Evolutionary conservation across 2,888 invertebrate species (phyloP).

Genomic region (Leuctra nigra): DNA sequence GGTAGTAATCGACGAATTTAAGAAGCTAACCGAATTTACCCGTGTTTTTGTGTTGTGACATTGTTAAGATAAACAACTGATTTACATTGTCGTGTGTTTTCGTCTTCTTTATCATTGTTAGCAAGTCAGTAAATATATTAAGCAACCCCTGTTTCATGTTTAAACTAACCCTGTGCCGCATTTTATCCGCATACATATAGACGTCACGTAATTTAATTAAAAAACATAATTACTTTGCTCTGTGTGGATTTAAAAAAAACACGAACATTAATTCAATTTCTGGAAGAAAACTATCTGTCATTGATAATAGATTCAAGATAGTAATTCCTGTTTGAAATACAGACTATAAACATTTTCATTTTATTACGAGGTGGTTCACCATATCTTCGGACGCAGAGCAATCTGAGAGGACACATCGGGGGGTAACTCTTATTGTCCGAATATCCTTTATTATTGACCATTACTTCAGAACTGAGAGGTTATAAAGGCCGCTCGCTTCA

Average conservation of each 20-base stretch:
- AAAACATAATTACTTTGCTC: conserved; percentile 1
- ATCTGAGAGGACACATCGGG: conserved; percentile 2
- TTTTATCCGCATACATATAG: conserved; percentile 9
- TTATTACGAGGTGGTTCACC: neutral
- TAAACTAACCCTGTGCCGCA: conserved; percentile 3
- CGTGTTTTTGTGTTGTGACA: conserved; percentile 14
- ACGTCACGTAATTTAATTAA: conserved; percentile 4
- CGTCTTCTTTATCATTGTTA: conserved; percentile 2
- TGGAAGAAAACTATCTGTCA: neutral
- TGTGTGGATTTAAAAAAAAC: neutral
- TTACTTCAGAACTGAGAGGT: conserved; percentile 4
- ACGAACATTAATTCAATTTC: neutral
- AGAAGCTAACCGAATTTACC: neutral
- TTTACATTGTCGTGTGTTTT: conserved; percentile 5
- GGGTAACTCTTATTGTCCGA: conserved; percentile 15
- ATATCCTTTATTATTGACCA: conserved; percentile 13
- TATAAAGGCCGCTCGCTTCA: conserved; percentile 1
- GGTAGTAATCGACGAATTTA: neutral
- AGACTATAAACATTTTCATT: conserved; percentile 3
- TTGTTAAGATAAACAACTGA: conserved; percentile 3
- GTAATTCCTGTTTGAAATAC: neutral
- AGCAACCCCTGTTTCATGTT: neutral
- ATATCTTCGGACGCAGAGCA: neutral
- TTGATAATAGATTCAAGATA: neutral
- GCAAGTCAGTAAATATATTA: neutral